A percentile compares a stretch with the other conserved stretches of the same genome.
These are phyloP conservation scores for Myotis vivesi DNA, from an alignment of 2,797 vertebrate species.

Conservation along the genomic window DNA sequence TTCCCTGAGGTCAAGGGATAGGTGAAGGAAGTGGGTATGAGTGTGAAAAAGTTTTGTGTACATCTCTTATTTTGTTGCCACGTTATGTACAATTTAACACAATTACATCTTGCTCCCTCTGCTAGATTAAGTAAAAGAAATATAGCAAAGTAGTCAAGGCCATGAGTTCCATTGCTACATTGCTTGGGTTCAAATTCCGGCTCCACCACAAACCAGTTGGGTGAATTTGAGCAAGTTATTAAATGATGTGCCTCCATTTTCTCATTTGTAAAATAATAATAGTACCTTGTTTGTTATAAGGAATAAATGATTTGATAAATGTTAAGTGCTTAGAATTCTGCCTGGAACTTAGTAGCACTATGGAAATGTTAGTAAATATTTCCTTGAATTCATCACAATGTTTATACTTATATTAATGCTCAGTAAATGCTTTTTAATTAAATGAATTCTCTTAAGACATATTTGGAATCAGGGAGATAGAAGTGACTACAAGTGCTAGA, in stretches of 20 bases:
- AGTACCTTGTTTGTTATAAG: not conserved
- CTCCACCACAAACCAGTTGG: not conserved
- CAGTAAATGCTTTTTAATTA: not conserved
- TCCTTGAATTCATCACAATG: not conserved
- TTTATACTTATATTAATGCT: not conserved
- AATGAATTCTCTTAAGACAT: not conserved
- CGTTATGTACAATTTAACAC: not conserved
- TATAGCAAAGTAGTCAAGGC: not conserved
- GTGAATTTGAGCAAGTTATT: not conserved
- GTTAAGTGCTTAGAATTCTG: conserved; percentile 3
- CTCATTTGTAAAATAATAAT: conserved; percentile 9
- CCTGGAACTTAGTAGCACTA: not conserved
- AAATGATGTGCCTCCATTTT: not conserved
- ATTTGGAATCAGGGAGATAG: not conserved
- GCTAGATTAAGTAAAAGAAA: conserved; percentile 30
- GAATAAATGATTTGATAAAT: not conserved
- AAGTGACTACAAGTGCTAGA: not conserved
- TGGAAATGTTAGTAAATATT: not conserved
- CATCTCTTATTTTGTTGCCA: conserved; percentile 1
- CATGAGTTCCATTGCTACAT: not conserved
- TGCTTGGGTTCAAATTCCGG: not conserved
- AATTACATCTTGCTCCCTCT: conserved; percentile 2
- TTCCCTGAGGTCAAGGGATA: not conserved
- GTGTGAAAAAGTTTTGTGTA: not conserved
- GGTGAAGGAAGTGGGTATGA: not conserved